phyloP scores from a whole-genome alignment of 2,797 vertebrate species.

The Erethizon dorsatum region DNA sequence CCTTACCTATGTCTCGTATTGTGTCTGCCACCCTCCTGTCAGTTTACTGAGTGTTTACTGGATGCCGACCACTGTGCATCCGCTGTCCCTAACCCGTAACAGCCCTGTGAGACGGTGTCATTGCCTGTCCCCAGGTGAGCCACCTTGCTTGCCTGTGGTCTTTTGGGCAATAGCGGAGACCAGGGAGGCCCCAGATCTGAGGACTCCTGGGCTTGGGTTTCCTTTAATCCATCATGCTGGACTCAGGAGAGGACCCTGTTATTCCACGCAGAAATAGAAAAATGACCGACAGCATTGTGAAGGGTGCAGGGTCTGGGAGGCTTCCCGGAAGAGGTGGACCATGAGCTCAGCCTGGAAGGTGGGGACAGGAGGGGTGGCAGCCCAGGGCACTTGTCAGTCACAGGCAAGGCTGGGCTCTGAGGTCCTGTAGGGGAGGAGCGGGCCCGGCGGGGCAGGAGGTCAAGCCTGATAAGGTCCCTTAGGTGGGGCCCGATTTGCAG shows the following conservation, averaged over 20 bases:
- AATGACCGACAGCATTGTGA: neutral
- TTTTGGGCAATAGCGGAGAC: neutral
- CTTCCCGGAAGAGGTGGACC: neutral
- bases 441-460: slow-evolving; percentile 46
- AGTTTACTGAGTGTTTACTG: neutral
- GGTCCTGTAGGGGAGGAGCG: slow-evolving; percentile 55
- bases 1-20: neutral
- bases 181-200: neutral
- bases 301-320: neutral
- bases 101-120: neutral
- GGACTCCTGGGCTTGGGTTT: neutral
- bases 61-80: neutral
- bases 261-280: neutral
- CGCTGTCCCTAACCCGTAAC: neutral
- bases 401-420: slow-evolving; percentile 16
- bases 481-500: slow-evolving; percentile 62
- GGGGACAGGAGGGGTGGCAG: neutral
- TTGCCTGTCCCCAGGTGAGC: neutral
- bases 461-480: slow-evolving; percentile 71
- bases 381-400: neutral
- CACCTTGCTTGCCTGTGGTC: neutral
- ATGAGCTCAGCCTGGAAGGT: neutral
- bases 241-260: neutral
- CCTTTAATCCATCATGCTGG: neutral
- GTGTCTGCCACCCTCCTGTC: neutral